A percentile compares a stretch with the other conserved stretches of the same genome.
These are phyloP conservation scores for Caenorhabditis panamensis DNA, from an alignment of 2,888 invertebrate species.

Conservation along the genomic window DNA sequence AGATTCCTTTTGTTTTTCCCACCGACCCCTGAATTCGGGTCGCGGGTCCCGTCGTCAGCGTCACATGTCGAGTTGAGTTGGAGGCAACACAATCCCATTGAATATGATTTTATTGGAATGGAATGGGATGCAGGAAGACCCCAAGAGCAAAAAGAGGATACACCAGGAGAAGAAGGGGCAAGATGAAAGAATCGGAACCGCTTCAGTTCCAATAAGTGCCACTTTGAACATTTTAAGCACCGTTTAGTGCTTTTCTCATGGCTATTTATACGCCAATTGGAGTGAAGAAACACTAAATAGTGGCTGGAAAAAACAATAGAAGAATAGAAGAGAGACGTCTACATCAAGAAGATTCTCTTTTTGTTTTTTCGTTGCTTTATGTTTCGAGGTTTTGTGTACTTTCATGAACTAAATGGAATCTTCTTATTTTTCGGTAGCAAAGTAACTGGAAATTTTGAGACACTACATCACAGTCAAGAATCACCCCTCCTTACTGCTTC, in stretches of 20 bases:
- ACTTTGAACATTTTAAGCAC: constrained; percentile 61
- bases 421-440: too few relatives aligned
- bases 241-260: constrained; percentile 47
- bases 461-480: neutral
- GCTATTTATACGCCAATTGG: constrained; percentile 42
- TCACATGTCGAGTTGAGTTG: constrained; percentile 47
- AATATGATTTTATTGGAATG: constrained; percentile 55
- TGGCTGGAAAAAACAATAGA: constrained; percentile 6
- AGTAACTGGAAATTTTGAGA: too few relatives aligned
- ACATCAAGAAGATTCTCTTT: too few relatives aligned
- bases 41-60: constrained; percentile 28
- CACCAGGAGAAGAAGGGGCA: neutral
- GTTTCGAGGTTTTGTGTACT: too few relatives aligned
- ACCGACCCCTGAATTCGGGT: neutral
- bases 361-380: too few relatives aligned
- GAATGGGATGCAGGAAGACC: constrained; percentile 20
- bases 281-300: constrained; percentile 37
- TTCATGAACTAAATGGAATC: too few relatives aligned
- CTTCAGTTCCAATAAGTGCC: constrained; percentile 58
- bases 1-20: constrained; percentile 11
- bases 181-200: constrained; percentile 56
- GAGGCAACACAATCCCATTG: constrained; percentile 50
- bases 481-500: neutral
- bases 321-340: neutral
- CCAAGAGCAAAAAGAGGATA: constrained; percentile 26